A percentile compares a stretch with the other conserved stretches of the same genome.
These are phyloP conservation scores for Psittacula cyanocephala DNA, from an alignment of 2,113 vertebrate genomes.

Conservation along the genomic window DNA sequence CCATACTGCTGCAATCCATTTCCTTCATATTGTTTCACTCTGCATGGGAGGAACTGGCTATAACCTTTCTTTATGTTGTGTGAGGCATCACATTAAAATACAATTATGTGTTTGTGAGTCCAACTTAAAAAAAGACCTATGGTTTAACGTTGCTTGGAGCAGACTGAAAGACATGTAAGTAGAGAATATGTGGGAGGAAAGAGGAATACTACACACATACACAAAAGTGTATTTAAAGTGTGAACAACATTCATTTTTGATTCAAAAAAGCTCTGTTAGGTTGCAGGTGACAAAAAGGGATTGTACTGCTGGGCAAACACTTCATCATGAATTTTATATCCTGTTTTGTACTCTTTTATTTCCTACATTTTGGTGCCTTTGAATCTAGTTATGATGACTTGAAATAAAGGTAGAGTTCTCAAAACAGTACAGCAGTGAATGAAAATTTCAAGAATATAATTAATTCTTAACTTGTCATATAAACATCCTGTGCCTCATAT, in stretches of 20 bases:
- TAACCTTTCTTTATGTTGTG: neutral
- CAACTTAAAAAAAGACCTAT: neutral
- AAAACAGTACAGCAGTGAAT: neutral
- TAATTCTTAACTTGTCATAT: neutral
- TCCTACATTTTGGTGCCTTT: neutral
- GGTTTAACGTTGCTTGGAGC: neutral
- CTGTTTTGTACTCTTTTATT: neutral
- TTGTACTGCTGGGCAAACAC: neutral
- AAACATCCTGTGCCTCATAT: neutral
- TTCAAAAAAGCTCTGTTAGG: neutral
- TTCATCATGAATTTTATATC: neutral
- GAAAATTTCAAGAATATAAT: neutral
- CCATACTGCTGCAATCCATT: slow-evolving; percentile 13
- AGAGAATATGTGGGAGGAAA: neutral
- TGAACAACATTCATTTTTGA: neutral
- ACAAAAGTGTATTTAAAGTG: neutral
- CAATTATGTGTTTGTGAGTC: neutral
- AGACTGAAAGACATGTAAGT: neutral
- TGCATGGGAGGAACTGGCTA: slow-evolving; percentile 4
- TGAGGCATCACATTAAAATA: slow-evolving; percentile 20
- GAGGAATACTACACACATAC: neutral
- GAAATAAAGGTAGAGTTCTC: neutral
- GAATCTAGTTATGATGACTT: neutral
- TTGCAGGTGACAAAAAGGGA: neutral
- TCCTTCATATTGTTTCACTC: slow-evolving; percentile 14